A percentile compares a stretch with the other conserved stretches of the same genome.
These are phyloP conservation scores for Pollenia angustigena DNA, from an alignment of 2,888 invertebrate genomes.

Conservation along the genomic window DNA sequence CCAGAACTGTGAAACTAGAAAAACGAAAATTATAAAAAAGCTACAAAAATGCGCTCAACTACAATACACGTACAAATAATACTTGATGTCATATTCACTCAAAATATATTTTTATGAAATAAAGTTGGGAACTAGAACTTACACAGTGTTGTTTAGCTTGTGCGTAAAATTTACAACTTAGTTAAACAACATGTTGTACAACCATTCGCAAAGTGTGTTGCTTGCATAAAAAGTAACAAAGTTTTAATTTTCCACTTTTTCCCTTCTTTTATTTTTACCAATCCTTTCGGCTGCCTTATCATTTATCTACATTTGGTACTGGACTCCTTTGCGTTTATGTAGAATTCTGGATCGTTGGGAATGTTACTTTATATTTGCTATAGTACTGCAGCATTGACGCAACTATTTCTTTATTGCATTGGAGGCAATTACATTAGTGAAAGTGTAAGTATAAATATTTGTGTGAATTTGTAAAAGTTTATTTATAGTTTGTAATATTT, in stretches of 20 bases:
- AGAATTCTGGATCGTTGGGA: slow-evolving; percentile 81
- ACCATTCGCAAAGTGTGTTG: too few relatives aligned
- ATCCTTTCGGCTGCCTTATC: neutral
- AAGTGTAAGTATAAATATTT: slow-evolving; percentile 78
- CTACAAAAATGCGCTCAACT: too few relatives aligned
- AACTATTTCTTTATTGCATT: slow-evolving; percentile 82
- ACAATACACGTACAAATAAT: too few relatives aligned
- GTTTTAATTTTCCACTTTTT: slow-evolving; percentile 41
- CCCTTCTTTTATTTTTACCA: slow-evolving; percentile 35
- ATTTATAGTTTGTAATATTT: neutral
- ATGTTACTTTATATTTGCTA: slow-evolving; percentile 81
- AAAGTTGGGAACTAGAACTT: too few relatives aligned
- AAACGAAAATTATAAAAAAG: too few relatives aligned
- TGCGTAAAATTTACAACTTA: too few relatives aligned
- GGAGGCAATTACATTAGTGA: slow-evolving; percentile 82
- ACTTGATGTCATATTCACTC: too few relatives aligned
- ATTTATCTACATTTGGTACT: neutral
- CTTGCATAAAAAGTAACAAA: slow-evolving; percentile 25
- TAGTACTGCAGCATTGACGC: slow-evolving; percentile 80
- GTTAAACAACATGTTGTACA: too few relatives aligned
- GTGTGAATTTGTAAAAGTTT: neutral
- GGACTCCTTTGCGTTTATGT: neutral
- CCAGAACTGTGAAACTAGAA: too few relatives aligned
- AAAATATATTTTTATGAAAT: too few relatives aligned
- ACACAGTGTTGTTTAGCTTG: too few relatives aligned